These are phyloP conservation scores for Enoplosus armatus DNA, from an alignment of 2,797 vertebrate species.

Conservation along the genomic window DNA sequence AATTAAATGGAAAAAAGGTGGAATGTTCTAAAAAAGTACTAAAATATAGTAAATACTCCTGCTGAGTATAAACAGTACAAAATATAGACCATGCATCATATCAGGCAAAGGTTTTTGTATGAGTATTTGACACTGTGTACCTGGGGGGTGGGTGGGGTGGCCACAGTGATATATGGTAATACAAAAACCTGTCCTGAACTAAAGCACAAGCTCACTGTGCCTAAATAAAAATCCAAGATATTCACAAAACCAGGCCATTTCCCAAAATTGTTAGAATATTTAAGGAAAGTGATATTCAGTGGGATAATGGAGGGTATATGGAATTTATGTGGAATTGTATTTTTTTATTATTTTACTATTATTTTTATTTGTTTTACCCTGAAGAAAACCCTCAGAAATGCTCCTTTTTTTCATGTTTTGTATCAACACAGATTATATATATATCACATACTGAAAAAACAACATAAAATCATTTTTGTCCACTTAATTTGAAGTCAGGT, in stretches of 20 bases:
- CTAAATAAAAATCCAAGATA: too few species aligned
- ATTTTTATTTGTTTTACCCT: too few species aligned
- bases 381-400: not conserved
- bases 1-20: not conserved
- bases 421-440: not conserved
- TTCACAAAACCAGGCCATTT: too few species aligned
- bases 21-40: not conserved
- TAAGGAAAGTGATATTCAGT: too few species aligned
- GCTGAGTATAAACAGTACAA: not conserved
- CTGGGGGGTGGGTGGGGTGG: too few species aligned
- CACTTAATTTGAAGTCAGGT: not conserved
- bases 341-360: too few species aligned
- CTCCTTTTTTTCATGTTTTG: not conserved
- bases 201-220: not conserved
- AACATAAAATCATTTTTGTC: too few species aligned
- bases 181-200: conserved; percentile 40
- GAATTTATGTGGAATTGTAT: too few species aligned
- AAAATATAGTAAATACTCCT: not conserved
- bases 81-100: too few species aligned
- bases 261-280: too few species aligned
- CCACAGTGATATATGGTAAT: conserved; percentile 50
- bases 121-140: conserved; percentile 13
- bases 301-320: not conserved
- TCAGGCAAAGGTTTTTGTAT: conserved; percentile 48
- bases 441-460: not conserved